Evolutionary conservation across 2,113 vertebrate species (phyloP).

Genomic region (Phalacrocorax pelagicus): DNA sequence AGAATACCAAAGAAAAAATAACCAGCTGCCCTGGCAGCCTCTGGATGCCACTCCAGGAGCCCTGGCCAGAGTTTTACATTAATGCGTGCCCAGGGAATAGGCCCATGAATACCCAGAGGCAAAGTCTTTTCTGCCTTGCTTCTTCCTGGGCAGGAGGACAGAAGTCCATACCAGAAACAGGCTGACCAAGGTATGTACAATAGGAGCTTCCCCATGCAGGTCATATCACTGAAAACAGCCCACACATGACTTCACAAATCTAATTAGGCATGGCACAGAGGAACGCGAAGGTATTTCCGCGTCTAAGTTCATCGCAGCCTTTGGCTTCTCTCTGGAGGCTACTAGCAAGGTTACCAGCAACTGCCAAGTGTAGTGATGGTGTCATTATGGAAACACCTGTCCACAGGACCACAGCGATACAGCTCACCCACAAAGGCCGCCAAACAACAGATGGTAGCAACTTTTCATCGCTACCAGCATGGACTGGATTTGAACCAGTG

Average conservation of each 20-base stretch:
- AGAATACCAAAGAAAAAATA: not conserved
- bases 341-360: not conserved
- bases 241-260: not conserved
- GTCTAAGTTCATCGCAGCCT: not conserved
- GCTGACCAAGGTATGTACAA: not conserved
- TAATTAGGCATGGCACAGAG: not conserved
- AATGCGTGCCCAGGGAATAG: not conserved
- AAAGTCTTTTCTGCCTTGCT: not conserved
- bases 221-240: not conserved
- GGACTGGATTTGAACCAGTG: not conserved
- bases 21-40: not conserved
- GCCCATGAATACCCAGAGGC: not conserved
- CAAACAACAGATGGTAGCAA: slow-evolving; percentile 30
- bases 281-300: not conserved
- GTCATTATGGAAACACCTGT: slow-evolving; percentile 13
- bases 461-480: not conserved
- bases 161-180: not conserved
- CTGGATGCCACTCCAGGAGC: not conserved
- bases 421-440: not conserved
- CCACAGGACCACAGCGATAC: not conserved
- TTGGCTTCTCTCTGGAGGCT: not conserved
- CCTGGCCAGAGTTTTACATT: not conserved
- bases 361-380: not conserved
- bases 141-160: not conserved
- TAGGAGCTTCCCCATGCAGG: accelerated